phyloP scores from a whole-genome alignment of 2,797 vertebrate species.

The Crocodylus rhombifer region DNA sequence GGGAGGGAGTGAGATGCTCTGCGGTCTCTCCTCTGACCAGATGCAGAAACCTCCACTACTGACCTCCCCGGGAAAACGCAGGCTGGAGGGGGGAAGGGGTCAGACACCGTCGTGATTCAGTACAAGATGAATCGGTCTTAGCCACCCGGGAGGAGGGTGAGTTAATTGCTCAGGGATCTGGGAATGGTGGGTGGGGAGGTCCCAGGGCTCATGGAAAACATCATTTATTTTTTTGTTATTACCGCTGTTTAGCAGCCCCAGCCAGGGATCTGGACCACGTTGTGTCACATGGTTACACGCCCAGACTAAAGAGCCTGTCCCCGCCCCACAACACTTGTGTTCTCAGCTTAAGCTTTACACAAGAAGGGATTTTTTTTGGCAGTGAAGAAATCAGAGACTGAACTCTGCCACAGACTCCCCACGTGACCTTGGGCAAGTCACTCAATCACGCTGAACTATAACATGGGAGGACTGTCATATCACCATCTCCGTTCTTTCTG shows the following conservation, averaged over 20 bases:
- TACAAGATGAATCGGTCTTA: neutral
- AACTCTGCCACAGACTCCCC: neutral
- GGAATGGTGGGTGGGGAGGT: neutral
- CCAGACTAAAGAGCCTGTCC: neutral
- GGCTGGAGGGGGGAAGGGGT: neutral
- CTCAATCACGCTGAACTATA: too few species aligned
- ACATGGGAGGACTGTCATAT: too few species aligned
- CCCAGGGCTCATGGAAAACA: neutral
- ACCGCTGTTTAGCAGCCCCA: neutral
- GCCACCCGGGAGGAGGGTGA: neutral
- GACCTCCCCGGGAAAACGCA: neutral
- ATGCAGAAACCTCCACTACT: neutral
- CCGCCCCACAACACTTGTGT: neutral
- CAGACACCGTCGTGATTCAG: neutral
- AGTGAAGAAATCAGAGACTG: neutral
- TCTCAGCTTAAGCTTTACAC: neutral
- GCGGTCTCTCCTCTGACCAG: neutral
- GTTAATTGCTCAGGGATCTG: neutral
- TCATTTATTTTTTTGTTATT: neutral
- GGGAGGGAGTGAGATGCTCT: neutral
- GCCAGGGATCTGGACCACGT: neutral
- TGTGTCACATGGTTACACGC: neutral
- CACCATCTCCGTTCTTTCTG: neutral
- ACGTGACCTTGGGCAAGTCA: neutral
- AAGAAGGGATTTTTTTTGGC: neutral